These are phyloP conservation scores for Vimba vimba DNA, from an alignment of 2,113 vertebrate genomes.

Conservation along the genomic window DNA sequence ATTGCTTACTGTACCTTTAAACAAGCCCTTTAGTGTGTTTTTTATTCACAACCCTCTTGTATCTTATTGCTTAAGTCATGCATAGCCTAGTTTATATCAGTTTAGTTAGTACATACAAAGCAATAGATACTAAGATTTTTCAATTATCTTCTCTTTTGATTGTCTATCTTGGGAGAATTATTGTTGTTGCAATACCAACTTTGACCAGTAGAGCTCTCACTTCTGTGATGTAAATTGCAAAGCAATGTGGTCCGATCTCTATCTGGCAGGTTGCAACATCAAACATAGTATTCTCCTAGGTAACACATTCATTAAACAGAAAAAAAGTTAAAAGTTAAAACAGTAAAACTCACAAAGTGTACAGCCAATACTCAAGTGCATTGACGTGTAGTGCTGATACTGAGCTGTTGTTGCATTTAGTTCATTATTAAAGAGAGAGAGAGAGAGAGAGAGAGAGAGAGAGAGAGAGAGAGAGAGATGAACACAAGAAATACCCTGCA, in stretches of 20 bases:
- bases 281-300: neutral
- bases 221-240: neutral
- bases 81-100: neutral
- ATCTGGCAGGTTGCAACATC: neutral
- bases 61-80: neutral
- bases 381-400: neutral
- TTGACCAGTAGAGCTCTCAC: conserved; percentile 6
- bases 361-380: neutral
- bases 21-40: neutral
- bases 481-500: neutral
- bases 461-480: neutral
- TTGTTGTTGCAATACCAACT: neutral
- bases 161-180: neutral
- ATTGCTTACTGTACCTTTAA: no score
- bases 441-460: no score
- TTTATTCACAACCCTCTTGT: neutral
- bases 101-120: neutral
- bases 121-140: neutral
- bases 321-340: neutral
- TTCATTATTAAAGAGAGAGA: conserved; percentile 1
- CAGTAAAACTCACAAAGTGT: neutral
- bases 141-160: neutral
- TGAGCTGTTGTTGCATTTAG: conserved; percentile 10
- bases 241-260: neutral
- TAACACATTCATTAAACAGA: neutral